Conservation (phyloP, 2,797 vertebrate genomes). For the Schizopygopsis pylzovi region DNA sequence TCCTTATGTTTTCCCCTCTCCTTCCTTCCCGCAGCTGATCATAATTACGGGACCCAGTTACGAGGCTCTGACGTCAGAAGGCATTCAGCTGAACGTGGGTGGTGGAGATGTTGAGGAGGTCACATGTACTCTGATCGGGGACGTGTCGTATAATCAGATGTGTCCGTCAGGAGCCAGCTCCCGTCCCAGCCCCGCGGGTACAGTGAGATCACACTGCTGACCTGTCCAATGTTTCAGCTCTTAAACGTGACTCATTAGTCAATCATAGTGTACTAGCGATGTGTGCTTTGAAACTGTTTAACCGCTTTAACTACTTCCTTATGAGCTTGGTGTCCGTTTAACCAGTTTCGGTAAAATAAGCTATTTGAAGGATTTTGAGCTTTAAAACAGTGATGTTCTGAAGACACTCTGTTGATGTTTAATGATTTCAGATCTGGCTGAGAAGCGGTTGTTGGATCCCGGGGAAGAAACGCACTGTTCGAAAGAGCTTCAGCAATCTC, state of each 20-base stretch:
- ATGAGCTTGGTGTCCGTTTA: background rate
- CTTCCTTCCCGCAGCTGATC: conserved; percentile 76
- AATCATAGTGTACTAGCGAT: background rate
- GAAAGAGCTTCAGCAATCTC: conserved; percentile 62
- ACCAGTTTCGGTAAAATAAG: background rate
- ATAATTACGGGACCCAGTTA: conserved; percentile 90
- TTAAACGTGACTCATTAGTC: background rate
- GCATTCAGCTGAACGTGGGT: conserved; percentile 86
- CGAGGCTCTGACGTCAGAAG: conserved; percentile 84
- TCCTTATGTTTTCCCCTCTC: background rate
- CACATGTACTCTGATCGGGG: conserved; percentile 84
- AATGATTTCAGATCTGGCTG: conserved; percentile 65
- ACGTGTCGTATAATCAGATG: conserved; percentile 82
- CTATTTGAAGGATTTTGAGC: background rate
- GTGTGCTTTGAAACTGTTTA: background rate
- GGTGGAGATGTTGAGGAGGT: conserved; percentile 78
- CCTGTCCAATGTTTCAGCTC: background rate
- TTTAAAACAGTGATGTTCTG: background rate
- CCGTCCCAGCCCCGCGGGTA: conserved; percentile 64
- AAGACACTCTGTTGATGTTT: background rate
- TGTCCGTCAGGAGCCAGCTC: conserved; percentile 70
- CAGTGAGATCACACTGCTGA: conserved; percentile 54
- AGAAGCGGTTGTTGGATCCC: conserved; percentile 72
- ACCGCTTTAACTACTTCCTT: conserved; percentile 1
- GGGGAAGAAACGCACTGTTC: conserved; percentile 68